Evolutionary conservation across 2,888 invertebrate species (phyloP), one percentile per base, ranked within the genome.

Genomic region (Meta bourneti): DNA sequence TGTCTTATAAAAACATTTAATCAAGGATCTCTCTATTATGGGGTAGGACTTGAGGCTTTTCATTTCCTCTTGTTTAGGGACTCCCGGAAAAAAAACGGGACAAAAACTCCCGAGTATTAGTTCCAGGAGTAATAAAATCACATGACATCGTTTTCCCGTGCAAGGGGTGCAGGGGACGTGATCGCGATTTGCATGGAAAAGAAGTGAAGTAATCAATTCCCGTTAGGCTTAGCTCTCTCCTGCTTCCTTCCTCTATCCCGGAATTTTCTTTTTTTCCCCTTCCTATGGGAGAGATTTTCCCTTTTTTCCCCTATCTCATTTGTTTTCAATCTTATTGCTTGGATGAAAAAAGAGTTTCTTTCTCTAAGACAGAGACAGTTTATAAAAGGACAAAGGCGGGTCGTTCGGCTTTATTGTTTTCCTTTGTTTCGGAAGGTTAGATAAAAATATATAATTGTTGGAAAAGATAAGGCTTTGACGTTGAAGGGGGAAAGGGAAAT

Each of bases 1-100:
- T 80, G 80, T 87, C 87, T 54, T 80, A 80, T 80, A 87, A 87
- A 87, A 87, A 87, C 79, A 74, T 87, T 87, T 87, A 87, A 87
- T 87, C 87, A 86, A 77, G 52, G 52, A 80, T 87, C 80, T 79
- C 70, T 71, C 87, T 20, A 71, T 71, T 72, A 77, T 77, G 70
- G 78, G 34, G 61, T 13, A 51, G 19, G 71, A 52, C 34, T 61
- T 61, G 61, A 61, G 61, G 61, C 72, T 80, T 84, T 84, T 61
- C 72, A 79, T 87, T 80, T 72, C 80, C 79, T 52, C 19, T 80
- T 87, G 87, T 87, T 87, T 87, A 70, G 84, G 54, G 52, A 72
- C 51, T 7, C 52, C 13, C 51, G 34, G 19, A 54, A 85, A 75
- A 77, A 85, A 75, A 20, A 49, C n/a, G 54, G 48, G 34, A 77